Evolutionary conservation across 1,140 invertebrate species (phyloP).

Genomic region (Brachionus angularis): DNA sequence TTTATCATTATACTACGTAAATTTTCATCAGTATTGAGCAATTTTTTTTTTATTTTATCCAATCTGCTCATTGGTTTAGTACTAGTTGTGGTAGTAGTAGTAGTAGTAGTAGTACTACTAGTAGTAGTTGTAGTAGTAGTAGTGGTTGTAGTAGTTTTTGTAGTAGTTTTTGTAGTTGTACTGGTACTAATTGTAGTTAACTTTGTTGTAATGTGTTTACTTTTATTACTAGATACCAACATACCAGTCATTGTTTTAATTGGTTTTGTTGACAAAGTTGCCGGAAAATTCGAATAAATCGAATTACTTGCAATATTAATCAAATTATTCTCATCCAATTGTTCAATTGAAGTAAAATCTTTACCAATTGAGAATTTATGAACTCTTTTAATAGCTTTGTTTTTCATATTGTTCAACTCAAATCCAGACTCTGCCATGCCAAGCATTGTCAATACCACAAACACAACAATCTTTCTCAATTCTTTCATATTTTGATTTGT

Average conservation of each 20-base stretch:
- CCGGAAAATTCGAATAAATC: slow-evolving; percentile 25
- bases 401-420: neutral
- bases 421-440: no score
- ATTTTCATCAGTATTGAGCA: neutral
- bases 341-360: slow-evolving; percentile 13
- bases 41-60: slow-evolving; percentile 28
- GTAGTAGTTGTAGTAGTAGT: no score
- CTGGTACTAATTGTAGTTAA: no score
- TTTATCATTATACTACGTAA: neutral
- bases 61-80: neutral
- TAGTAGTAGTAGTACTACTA: neutral
- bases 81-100: neutral
- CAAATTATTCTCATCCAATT: slow-evolving; percentile 16
- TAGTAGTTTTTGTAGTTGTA: no score
- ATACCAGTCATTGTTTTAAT: no score
- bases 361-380: slow-evolving; percentile 20
- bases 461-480: no score
- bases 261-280: slow-evolving; percentile 6
- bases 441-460: no score
- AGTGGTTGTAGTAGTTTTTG: no score
- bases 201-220: no score
- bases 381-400: neutral
- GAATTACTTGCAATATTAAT: slow-evolving; percentile 5
- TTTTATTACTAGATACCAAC: no score
- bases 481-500: no score